Base-by-base conservation (phyloP, 1,140 invertebrate species). In the Drosophila pectinifera region DNA sequence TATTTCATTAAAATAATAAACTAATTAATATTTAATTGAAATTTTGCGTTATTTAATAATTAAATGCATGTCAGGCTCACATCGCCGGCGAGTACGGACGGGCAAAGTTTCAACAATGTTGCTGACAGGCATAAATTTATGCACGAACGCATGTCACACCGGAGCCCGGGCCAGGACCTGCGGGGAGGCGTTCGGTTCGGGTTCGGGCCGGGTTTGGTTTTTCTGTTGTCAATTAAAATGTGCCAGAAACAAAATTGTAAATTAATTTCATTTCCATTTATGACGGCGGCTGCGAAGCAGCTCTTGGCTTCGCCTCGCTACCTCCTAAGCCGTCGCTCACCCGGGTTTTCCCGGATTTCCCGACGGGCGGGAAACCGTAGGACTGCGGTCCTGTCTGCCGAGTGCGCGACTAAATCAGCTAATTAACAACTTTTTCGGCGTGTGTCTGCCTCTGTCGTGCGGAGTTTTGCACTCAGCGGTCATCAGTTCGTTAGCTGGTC, bases 21-120 rank as follows among this genome's bases (percentile, higher is more conserved):
- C 53, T 80, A 89, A 89, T 88, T 88, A 80, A 80, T 74, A 46
- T 88, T 80, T 88, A 88, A 88, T 88, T 83, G 75, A 82, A 79
- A 79, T 61, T 65, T 76, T 67, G 65, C 75, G 55, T 86, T 86
- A 88, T 76, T 90, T 62, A 89, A 89, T 85, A 80, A 89, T 89
- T 81, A 90, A 89, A 78, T 68, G 65, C 85, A 78, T 76, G 64
- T 90, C 77, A 85, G 55, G 68, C 55, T 54, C 61, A 80, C 67
- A 67, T 36, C 46, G 42, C 43, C 73, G 48, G 49, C 28, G 62
- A 62, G 31, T 55, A 65, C 57, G 38, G 22, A 36, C 69, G 28
- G 70, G 36, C 28, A 57, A 78, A 78, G 46, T 78, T 64, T 41
- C 28, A 62, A 68, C 63, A 75, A 78, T 82, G 75, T 65, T 42